Conservation (phyloP, 2,888 invertebrate genomes). For the Coelinius sp. region DNA sequence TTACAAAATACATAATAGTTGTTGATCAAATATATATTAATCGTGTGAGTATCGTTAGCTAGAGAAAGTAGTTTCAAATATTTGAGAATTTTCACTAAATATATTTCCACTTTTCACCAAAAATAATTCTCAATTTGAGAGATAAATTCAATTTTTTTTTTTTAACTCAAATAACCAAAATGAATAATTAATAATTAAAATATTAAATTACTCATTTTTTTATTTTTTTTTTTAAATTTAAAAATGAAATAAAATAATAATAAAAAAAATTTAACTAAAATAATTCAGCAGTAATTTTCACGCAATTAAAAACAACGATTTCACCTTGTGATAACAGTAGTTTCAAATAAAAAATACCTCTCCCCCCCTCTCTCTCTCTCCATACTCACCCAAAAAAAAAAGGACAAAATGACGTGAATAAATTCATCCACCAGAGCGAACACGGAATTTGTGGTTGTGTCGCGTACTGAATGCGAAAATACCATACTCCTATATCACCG, state of each 20-base stretch:
- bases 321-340: constrained; percentile 11
- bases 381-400: not conserved
- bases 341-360: not conserved
- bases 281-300: not conserved
- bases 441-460: constrained; percentile 29
- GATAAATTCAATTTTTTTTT: too few species aligned
- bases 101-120: not conserved
- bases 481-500: constrained; percentile 22
- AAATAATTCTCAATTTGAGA: too few species aligned
- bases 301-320: constrained; percentile 1
- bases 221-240: too few species aligned
- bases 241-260: too few species aligned
- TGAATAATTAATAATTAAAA: too few species aligned
- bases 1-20: not conserved
- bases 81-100: not conserved
- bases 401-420: constrained; percentile 38
- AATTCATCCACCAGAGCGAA: constrained; percentile 40
- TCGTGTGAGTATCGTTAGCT: not conserved
- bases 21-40: constrained; percentile 20
- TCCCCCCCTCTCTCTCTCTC: not conserved
- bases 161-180: too few species aligned
- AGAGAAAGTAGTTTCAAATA: constrained; percentile 10
- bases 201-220: too few species aligned
- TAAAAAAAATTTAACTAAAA: not conserved
- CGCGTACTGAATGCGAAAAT: constrained; percentile 35